Evolutionary conservation across 53 echinoderm and acorn worm species (phyloP), one percentile per base, ranked within the genome.

Genomic region (Henricia sp.): DNA sequence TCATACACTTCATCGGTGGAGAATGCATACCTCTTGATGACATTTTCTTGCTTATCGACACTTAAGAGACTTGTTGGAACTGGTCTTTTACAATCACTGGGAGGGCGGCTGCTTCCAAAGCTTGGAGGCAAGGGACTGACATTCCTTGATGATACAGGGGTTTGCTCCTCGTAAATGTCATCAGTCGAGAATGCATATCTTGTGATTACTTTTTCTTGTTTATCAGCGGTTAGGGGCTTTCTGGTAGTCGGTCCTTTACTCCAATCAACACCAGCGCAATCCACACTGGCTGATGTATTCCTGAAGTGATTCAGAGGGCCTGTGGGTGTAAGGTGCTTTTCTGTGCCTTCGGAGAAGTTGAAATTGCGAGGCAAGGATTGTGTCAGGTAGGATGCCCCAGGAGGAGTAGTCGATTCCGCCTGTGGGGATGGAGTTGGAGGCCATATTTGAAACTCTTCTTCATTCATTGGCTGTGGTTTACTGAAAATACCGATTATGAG

Each of bases 361-460:
- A 90, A 90, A 52, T 85, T 90, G 27, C 67, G 39, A 25, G 90
- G 90, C 70, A 90, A 72, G 34, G 90, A 90, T n/a, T 85, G 85
- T 12, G 90, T 71, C 43, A 90, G 64, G 21, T 43, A 63, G 30
- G 63, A 63, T 10, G 43, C 57, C 25, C 44, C 50, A 4, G 80
- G 80, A 16, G 63, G 80, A 2, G 64, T 64, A 50, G 46, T 63
- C 13, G 42, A 44, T 50, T 64, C 80, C 35, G 0, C 34, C 80
- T 63, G 80, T 0, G 80, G 80, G 19, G 80, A 80, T 32, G 80
- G 80, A 16, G 80, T 80, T 21, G 80, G 80, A 6, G 64, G 80
- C 80, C 80, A 80, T 48, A 46, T 64, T 20, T 62, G 28, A n/a
- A 62, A 30, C 29, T 58, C 59, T 60, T 44, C 63, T 17, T 64